Evolutionary conservation across 64 coral and sea anemone species (phyloP).

Genomic region (Porites lutea): DNA sequence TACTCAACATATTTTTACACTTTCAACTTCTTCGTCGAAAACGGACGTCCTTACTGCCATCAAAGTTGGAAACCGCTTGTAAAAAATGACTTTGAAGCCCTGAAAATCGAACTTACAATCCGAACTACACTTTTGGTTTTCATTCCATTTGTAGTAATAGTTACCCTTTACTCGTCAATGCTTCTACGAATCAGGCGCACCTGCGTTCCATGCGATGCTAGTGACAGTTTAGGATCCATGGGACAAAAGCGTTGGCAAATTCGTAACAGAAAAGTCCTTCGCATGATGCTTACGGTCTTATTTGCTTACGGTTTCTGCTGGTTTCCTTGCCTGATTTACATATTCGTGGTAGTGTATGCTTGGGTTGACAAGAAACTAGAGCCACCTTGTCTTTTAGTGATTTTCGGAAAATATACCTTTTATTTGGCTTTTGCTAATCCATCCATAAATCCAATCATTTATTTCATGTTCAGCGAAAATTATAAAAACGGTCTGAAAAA

Average conservation of each 20-base stretch:
- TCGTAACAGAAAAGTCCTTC: constrained; percentile 4
- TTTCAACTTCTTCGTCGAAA: neutral
- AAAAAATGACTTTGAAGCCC: neutral
- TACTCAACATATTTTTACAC: neutral
- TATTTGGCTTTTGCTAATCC: constrained; percentile 13
- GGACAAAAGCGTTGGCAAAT: neutral
- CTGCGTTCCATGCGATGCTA: neutral
- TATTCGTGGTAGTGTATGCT: neutral
- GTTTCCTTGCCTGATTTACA: constrained; percentile 15
- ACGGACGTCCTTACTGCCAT: neutral
- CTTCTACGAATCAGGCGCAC: neutral
- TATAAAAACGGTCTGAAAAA: neutral
- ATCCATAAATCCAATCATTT: constrained; percentile 9
- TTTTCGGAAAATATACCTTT: neutral
- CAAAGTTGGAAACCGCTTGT: neutral
- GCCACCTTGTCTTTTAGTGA: neutral
- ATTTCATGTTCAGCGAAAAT: constrained; percentile 14
- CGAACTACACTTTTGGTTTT: neutral
- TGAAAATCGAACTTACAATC: neutral
- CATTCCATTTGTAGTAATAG: neutral
- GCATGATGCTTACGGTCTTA: neutral
- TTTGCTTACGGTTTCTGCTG: constrained; percentile 12
- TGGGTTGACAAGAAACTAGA: neutral
- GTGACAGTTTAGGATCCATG: neutral
- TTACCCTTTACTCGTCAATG: neutral